Base-by-base conservation (phyloP, 2,888 invertebrate genomes). In the Parnassius mnemosyne region DNA sequence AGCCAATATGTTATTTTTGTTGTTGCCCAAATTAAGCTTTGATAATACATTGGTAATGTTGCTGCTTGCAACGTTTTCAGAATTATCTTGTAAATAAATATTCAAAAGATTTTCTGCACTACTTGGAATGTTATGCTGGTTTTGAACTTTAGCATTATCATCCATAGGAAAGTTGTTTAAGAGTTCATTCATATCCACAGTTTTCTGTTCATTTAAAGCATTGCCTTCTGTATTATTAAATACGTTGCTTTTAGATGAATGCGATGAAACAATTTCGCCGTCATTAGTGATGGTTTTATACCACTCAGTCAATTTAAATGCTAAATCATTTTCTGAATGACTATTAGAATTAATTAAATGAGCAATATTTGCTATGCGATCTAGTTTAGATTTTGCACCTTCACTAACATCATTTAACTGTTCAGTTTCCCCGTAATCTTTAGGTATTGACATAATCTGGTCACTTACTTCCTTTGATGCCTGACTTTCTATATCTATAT, bases 401-500 rank as follows among this genome's bases (percentile, higher is more conserved):
- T 25, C 51, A 51, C 51, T 52, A 20, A 25, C 12, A 3, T 12
- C 25, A 52, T 41, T 34, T 11, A n/a, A 3, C 3, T 25, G 12
- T 7, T 41, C 34, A 25, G 5, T 7, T 25, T 10, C 3, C 25
- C 25, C 11, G 20, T 51, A 50, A 50, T 54, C 43, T 55, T 52
- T 9, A 44, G 51, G 20, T 20, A 55, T 12, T 3, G 60, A 12
- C 25, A 43, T 16, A 3, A 54, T 13, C 20, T 54, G n/a, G 2
- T 50, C 41, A n/a, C 56, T 61, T 7, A 25, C 20, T 61, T 61
- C 46, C 44, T 49, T 52, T 11, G 10, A 34, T 42, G 43, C 13
- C 1, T 44, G 50, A n/a, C 56, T 13, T 51, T 61, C 52, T 42
- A 61, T 46, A 9, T 49, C 13, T 3, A 49, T 7, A 13, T 49